phyloP scores from a whole-genome alignment of 2,113 vertebrate species.

The Microtus pennsylvanicus region DNA sequence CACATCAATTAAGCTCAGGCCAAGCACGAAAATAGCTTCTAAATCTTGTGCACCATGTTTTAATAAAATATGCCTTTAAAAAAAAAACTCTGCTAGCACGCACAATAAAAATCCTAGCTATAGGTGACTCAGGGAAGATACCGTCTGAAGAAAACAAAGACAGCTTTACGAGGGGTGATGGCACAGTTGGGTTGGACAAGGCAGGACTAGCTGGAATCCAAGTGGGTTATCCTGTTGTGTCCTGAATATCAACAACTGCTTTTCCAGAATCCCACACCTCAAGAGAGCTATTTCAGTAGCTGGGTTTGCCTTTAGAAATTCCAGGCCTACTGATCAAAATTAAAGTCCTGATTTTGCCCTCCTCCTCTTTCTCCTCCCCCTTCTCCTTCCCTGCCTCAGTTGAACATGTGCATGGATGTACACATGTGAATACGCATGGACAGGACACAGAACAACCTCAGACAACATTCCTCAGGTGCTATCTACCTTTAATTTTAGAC shows the following conservation, averaged over 20 bases:
- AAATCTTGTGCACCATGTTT: constrained; percentile 13
- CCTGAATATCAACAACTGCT: background rate
- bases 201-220: background rate
- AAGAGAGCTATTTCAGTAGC: background rate
- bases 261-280: background rate
- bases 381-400: background rate
- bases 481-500: background rate
- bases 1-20: constrained; percentile 67
- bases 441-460: background rate
- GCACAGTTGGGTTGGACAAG: background rate
- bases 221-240: background rate
- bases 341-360: background rate
- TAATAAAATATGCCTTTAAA: constrained; percentile 58
- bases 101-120: background rate
- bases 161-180: background rate
- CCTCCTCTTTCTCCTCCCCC: background rate
- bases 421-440: background rate
- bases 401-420: background rate
- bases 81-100: background rate
- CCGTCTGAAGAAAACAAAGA: background rate
- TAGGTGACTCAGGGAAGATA: background rate
- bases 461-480: background rate
- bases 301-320: background rate
- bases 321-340: background rate
- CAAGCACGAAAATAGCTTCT: constrained; percentile 65